These are phyloP conservation scores for Scatophagus argus DNA, from an alignment of 2,113 vertebrate genomes.

Conservation along the genomic window DNA sequence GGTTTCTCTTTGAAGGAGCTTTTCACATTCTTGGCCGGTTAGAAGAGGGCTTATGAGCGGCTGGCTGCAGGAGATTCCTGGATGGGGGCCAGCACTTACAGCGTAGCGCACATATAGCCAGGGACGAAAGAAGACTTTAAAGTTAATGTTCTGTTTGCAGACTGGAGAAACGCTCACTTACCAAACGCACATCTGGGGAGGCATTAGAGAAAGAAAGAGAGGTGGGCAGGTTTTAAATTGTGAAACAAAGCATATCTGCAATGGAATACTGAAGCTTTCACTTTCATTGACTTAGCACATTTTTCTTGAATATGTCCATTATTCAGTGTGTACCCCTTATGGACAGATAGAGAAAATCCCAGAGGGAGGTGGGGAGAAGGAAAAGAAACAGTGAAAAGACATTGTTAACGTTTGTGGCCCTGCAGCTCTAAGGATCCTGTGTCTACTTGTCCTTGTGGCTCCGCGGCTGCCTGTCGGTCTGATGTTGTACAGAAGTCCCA, in stretches of 20 bases:
- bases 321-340: background rate
- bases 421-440: conserved; percentile 50
- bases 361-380: background rate
- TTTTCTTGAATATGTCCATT: conserved; percentile 29
- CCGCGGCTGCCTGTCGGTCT: conserved; percentile 42
- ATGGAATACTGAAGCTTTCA: conserved; percentile 9
- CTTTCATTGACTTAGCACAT: conserved; percentile 31
- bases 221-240: conserved; percentile 22
- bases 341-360: conserved; percentile 17
- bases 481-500: conserved; percentile 64
- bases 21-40: conserved; percentile 80
- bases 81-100: conserved; percentile 75
- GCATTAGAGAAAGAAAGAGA: conserved; percentile 42
- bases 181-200: conserved; percentile 71
- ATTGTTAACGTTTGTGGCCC: conserved; percentile 57
- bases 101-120: conserved; percentile 57
- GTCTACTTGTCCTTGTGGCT: conserved; percentile 70
- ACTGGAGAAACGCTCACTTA: conserved; percentile 67
- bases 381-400: conserved; percentile 13
- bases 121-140: conserved; percentile 75
- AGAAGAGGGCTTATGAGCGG: conserved; percentile 71
- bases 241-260: conserved; percentile 40
- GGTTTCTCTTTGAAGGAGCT: conserved; percentile 72
- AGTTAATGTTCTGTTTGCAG: conserved; percentile 79
- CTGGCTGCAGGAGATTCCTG: conserved; percentile 78